Base-by-base conservation (phyloP, 2,888 invertebrate genomes). In the Suillia variegata region DNA sequence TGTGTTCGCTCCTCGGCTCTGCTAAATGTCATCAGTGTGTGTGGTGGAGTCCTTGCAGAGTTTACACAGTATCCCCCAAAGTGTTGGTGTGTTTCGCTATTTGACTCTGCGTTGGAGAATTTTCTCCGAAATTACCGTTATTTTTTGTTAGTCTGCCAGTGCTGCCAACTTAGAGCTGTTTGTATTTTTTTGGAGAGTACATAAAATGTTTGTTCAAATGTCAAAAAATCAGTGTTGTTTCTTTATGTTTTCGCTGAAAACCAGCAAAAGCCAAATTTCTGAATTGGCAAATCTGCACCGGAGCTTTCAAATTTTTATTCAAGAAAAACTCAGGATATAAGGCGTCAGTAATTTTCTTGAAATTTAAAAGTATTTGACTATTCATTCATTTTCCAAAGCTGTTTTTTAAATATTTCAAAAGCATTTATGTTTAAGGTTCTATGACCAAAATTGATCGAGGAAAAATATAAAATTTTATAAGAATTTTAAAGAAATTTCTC, bases 121-220 rank as follows among this genome's bases (percentile, higher is more conserved):
- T 52, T 31, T 66, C 66, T 66, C 45, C 3, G 57, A 59, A 65
- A 54, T 55, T 61, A 67, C 75, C 75, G 70, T 73, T 77, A 74
- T 77, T 79, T 59, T 61, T n/a, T 21, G 49, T 54, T 15, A 24
- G 26, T n/a, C 15, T 31, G 10, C 2, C 24, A 53, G 62, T 1
- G 59, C 65, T 76, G 72, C 66, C 77, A 69, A 70, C 69, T 67
- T 50, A 20, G 1, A 56, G 53, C 5, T 59, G 4, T 26, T 26
- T 26, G 26, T 18, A 33, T 13, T 22, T 48, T 52, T 8, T 4
- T 38, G 38, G n/a, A 13, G 38, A 38, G 31, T 31, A 8, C 12
- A 8, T 42, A 20, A 38, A 38, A n/a, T n/a, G 42, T 38, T 51
- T 50, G 2, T 6, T 34, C 13, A 12, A n/a, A 20, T 20, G 26